phyloP scores from a whole-genome alignment of 64 coral and sea anemone genomes.

The Porites lutea region DNA sequence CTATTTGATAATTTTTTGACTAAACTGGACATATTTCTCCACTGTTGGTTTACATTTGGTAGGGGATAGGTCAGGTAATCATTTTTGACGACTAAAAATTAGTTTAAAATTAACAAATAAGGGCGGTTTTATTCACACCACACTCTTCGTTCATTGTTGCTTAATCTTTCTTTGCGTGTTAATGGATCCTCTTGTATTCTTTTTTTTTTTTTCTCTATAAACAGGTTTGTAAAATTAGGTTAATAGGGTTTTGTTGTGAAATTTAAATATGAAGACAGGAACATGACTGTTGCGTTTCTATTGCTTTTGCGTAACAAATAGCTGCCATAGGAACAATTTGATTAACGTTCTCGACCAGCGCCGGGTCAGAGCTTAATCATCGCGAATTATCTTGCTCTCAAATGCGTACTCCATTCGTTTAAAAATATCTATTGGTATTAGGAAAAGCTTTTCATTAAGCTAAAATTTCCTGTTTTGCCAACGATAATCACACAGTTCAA shows the following conservation, averaged over 20 bases:
- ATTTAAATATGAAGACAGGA: neutral
- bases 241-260: constrained; percentile 5
- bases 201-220: neutral
- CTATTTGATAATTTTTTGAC: neutral
- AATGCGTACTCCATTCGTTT: constrained; percentile 39
- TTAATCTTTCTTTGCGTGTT: constrained; percentile 12
- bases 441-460: constrained; percentile 46
- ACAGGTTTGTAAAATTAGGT: neutral
- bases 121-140: neutral
- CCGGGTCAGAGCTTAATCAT: constrained; percentile 14
- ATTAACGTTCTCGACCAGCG: neutral
- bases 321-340: neutral
- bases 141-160: constrained; percentile 15
- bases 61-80: neutral
- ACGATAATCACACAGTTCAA: constrained; percentile 38
- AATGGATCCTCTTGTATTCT: neutral
- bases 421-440: constrained; percentile 34
- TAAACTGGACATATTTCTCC: neutral
- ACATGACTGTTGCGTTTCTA: neutral
- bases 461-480: constrained; percentile 42
- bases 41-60: neutral
- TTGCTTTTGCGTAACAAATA: neutral
- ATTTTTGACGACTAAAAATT: neutral
- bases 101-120: constrained; percentile 42
- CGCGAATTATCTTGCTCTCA: constrained; percentile 10